These are phyloP conservation scores for Noctilio leporinus DNA, from an alignment of 2,113 vertebrate species.

Conservation along the genomic window DNA sequence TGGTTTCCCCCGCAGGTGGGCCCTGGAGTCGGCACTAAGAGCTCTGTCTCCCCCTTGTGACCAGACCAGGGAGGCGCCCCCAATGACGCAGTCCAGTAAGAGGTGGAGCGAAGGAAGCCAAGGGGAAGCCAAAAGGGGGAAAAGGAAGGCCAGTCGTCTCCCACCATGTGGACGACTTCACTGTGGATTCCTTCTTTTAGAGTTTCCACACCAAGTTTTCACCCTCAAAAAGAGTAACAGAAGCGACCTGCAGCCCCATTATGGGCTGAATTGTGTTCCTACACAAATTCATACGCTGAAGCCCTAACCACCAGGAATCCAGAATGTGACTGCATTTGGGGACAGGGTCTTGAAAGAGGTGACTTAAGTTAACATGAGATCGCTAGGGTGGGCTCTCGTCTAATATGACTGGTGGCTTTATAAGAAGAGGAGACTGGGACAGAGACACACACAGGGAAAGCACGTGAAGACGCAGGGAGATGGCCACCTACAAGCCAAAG, in stretches of 20 bases:
- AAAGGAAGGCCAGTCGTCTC: rapidly evolving
- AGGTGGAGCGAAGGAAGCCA: rapidly evolving
- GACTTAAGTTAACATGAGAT: neutral
- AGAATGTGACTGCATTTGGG: neutral
- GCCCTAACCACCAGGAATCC: neutral
- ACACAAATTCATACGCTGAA: neutral
- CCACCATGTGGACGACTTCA: neutral
- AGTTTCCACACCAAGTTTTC: neutral
- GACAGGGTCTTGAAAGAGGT: neutral
- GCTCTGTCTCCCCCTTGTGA: neutral
- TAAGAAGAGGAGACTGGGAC: neutral
- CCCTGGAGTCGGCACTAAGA: neutral
- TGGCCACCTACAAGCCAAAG: neutral
- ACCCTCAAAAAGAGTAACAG: neutral
- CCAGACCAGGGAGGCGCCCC: neutral
- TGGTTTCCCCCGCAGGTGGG: rapidly evolving
- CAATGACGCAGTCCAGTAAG: neutral
- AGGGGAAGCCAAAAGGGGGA: neutral
- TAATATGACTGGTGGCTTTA: neutral
- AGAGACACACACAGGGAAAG: neutral
- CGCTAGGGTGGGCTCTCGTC: neutral
- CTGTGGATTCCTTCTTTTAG: neutral
- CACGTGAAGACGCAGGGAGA: rapidly evolving
- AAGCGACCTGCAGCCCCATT: neutral
- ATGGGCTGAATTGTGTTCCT: neutral